Percentiles rank a stretch among this genome's conserved stretches.
phyloP scores from a whole-genome alignment of 2,113 vertebrate species.

The Bos indicus region DNA sequence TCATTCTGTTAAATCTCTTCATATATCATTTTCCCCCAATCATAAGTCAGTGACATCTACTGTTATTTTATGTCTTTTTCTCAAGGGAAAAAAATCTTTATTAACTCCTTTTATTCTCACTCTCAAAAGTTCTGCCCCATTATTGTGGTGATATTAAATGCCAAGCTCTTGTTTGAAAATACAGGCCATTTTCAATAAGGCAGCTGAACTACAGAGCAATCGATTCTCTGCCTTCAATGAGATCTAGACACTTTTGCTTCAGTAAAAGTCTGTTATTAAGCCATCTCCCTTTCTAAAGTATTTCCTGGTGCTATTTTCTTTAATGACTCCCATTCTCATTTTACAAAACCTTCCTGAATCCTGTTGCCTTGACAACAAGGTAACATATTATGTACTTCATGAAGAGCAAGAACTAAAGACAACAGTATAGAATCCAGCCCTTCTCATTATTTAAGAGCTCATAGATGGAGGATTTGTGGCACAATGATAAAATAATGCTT shows the following conservation, averaged over 20 bases:
- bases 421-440: background rate
- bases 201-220: slow-evolving; percentile 13
- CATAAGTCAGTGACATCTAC: background rate
- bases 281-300: slow-evolving; percentile 17
- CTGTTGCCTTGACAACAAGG: slow-evolving; percentile 48
- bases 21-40: background rate
- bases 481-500: background rate
- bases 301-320: slow-evolving; percentile 29
- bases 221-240: slow-evolving; percentile 26
- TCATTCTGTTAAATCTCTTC: background rate
- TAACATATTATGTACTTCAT: background rate
- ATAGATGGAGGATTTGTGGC: background rate
- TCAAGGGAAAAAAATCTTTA: background rate
- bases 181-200: background rate
- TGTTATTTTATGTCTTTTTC: background rate
- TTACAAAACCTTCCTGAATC: slow-evolving; percentile 38
- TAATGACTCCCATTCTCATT: slow-evolving; percentile 43
- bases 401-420: background rate
- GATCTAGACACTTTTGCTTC: slow-evolving; percentile 37
- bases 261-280: slow-evolving; percentile 32
- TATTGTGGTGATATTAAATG: slow-evolving; percentile 23
- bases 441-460: background rate
- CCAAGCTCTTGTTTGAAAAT: slow-evolving; percentile 24
- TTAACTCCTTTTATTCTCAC: background rate
- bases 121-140: background rate